Evolutionary conservation across 2,888 invertebrate genomes (phyloP), one percentile per base, ranked within the genome.

Genomic region (Charanyca ferruginea): DNA sequence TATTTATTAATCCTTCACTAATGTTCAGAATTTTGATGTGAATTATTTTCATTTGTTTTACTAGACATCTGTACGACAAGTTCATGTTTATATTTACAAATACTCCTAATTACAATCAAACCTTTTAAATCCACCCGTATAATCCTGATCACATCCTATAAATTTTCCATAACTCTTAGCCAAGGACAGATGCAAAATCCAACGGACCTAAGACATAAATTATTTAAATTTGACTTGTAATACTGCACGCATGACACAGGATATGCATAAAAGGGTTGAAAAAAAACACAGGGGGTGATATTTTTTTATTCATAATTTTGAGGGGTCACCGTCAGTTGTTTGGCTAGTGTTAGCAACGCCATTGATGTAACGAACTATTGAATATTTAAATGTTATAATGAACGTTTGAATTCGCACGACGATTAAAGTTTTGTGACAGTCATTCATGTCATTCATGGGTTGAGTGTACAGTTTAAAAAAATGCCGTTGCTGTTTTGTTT

Each of bases 221-320:
- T 94, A 95, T 94, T 95, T 92, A 94, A 95, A 95, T 95, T 89
- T 94, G 94, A 94, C 93, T 94, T 91, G 95, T 95, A 94, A 95
- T 88, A 90, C 87, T 91, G 93, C 89, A 93, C 89, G 93, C 89
- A 87, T 88, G 92, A 91, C 91, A 93, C 92, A 90, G 91, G 93
- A 94, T 95, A 95, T 94, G 94, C 93, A 94, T 93, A 94, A 94
- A 94, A 94, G 94, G 95, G 94, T 94, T 94, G 38, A 83, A 83
- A 90, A 94, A 92, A 94, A 94, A 90, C 80, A 84, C 79, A 87
- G 87, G 91, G 94, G 94, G 82, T 93, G 90, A 90, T 85, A 88
- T 91, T 94, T 94, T 94, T 94, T 93, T 83, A 86, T 90, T 79
- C 81, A 83, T 81, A 72, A 61, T 22, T 16, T 61, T 81, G 83